Evolutionary conservation across 2,888 invertebrate species (phyloP), one percentile per base, ranked within the genome.

Genomic region (Petrophora chlorosata): DNA sequence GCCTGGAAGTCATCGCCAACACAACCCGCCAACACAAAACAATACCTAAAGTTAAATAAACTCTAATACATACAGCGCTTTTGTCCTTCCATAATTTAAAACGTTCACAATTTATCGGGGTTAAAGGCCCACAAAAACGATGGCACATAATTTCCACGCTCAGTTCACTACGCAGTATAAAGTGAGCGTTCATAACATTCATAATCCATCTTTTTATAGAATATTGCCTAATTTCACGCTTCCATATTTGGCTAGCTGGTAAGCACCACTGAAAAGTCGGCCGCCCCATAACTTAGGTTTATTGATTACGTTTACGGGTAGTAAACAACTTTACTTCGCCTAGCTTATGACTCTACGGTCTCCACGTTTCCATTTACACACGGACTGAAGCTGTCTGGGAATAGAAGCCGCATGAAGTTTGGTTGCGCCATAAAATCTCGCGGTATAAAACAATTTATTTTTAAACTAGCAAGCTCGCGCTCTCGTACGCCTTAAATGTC

Each of bases 271-370:
- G 80, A 83, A 83, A 84, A 76, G 69, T 76, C 63, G 71, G 63
- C 70, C 65, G 73, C 70, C 76, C 67, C 78, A 75, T 84, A 83
- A 82, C 75, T 84, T 80, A 79, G 75, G 73, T 76, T 82, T 83
- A 87, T 86, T 87, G 85, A 86, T 85, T 82, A 83, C 77, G 80
- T 87, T 83, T 85, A 84, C 82, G 75, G 76, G 73, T 70, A 80
- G 78, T 84, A 85, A 86, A 85, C 82, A 78, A 78, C 71, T 83
- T 80, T 78, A 80, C 75, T 79, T 71, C 75, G 72, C 73, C 64
- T 58, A 63, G 70, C 73, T 78, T 74, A 73, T 69, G 71, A 66
- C 54, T 28, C 64, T 51, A 58, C 47, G 80, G 71, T 66, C 54
- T 28, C 64, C 52, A 58, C 47, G 80, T 79, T 73, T 79, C 76